Evolutionary conservation across 2,888 invertebrate genomes (phyloP).

Genomic region (Nephrotoma appendiculata): DNA sequence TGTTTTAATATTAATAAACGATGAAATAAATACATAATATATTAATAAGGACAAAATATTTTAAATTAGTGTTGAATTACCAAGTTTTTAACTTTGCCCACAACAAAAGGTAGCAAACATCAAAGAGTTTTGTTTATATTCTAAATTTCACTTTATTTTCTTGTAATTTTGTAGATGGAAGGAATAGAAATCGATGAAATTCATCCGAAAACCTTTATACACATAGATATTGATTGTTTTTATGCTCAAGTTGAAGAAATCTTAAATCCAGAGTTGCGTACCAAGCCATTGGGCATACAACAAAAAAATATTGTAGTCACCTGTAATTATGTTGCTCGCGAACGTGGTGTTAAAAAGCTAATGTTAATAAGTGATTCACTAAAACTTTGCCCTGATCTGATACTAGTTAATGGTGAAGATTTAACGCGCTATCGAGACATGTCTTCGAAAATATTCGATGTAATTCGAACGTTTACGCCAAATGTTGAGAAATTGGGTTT

Average conservation of each 20-base stretch:
- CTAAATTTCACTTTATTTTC: background rate
- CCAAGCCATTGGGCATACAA: slow-evolving; percentile 61
- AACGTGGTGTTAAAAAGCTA: slow-evolving; percentile 60
- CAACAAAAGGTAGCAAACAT: background rate
- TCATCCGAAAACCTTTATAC: slow-evolving; percentile 58
- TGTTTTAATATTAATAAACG: background rate
- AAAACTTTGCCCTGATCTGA: slow-evolving; percentile 55
- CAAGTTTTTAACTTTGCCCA: background rate
- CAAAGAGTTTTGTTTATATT: background rate
- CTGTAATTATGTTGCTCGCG: slow-evolving; percentile 67
- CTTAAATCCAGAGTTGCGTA: slow-evolving; percentile 48
- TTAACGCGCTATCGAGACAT: slow-evolving; percentile 63
- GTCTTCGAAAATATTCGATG: slow-evolving; percentile 59
- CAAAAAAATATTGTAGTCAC: slow-evolving; percentile 77
- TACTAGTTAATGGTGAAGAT: slow-evolving; percentile 70
- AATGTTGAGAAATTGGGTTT: slow-evolving; percentile 68
- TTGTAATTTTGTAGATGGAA: slow-evolving; percentile 7
- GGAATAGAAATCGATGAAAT: slow-evolving; percentile 17
- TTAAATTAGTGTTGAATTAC: background rate
- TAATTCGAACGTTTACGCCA: slow-evolving; percentile 55
- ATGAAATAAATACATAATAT: background rate
- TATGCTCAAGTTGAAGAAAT: slow-evolving; percentile 78
- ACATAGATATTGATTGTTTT: slow-evolving; percentile 71
- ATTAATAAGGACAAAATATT: background rate
- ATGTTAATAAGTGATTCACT: slow-evolving; percentile 64